Conservation (phyloP, 2,888 invertebrate genomes). For the Sialis fuliginosa region DNA sequence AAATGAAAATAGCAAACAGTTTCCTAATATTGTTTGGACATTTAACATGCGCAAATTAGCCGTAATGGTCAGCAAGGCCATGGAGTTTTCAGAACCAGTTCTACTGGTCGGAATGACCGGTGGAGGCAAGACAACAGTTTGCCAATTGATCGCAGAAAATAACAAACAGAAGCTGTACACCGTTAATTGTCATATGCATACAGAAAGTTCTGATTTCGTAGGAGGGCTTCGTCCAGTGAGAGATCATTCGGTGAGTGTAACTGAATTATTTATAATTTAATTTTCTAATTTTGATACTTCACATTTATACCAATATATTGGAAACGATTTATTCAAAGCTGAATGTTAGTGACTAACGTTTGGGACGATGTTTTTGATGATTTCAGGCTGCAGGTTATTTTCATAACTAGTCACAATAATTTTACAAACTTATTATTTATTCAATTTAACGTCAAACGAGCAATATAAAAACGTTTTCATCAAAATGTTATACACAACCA, state of each 20-base stretch:
- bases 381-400: too few relatives aligned
- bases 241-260: conserved; percentile 24
- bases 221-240: conserved; percentile 87
- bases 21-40: conserved; percentile 86
- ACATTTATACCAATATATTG: too few relatives aligned
- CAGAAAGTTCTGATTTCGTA: conserved; percentile 94
- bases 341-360: too few relatives aligned
- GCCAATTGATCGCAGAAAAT: conserved; percentile 67
- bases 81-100: conserved; percentile 85
- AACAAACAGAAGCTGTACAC: conserved; percentile 48
- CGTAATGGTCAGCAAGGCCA: conserved; percentile 63
- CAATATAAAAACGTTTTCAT: too few relatives aligned
- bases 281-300: too few relatives aligned
- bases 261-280: background rate
- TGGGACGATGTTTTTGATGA: too few relatives aligned
- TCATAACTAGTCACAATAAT: too few relatives aligned
- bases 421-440: too few relatives aligned
- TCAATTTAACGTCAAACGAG: too few relatives aligned
- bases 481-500: too few relatives aligned
- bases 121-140: conserved; percentile 93
- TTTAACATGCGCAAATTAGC: conserved; percentile 71
- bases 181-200: conserved; percentile 97
- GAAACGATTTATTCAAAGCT: too few relatives aligned
- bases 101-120: conserved; percentile 95
- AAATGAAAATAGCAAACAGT: conserved; percentile 35